These are phyloP conservation scores for Zaprionus bogoriensis DNA, from an alignment of 2,888 invertebrate species.

Conservation along the genomic window DNA sequence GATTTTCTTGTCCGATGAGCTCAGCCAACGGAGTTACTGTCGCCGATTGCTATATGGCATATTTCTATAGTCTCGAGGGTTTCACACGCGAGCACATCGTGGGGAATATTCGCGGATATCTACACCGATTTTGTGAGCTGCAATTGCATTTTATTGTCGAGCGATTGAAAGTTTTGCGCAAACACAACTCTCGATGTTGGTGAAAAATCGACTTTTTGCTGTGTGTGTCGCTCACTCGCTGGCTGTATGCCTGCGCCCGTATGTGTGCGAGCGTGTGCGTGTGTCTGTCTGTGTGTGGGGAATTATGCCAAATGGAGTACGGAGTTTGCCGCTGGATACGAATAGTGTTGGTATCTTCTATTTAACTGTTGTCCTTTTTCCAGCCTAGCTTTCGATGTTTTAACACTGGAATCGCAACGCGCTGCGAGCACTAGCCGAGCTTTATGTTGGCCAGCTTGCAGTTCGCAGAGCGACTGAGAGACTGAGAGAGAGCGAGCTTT, in stretches of 20 bases:
- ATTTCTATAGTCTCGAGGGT: too few relatives aligned
- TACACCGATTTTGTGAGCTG: slow-evolving; percentile 11
- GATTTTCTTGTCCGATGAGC: slow-evolving; percentile 63
- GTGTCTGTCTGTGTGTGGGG: slow-evolving; percentile 53
- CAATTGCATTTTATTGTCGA: slow-evolving; percentile 36
- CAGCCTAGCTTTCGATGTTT: slow-evolving; percentile 73
- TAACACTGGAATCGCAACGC: slow-evolving; percentile 60
- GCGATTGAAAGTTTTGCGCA: slow-evolving; percentile 70
- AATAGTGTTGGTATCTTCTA: slow-evolving; percentile 79
- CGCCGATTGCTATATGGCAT: not conserved
- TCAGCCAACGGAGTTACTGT: slow-evolving; percentile 47
- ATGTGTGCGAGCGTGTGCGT: not conserved
- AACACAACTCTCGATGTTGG: slow-evolving; percentile 66
- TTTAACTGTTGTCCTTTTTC: slow-evolving; percentile 74
- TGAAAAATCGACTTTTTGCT: slow-evolving; percentile 76
- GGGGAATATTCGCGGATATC: not conserved
- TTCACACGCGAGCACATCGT: slow-evolving; percentile 28
- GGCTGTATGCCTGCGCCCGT: slow-evolving; percentile 9
- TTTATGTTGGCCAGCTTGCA: not conserved
- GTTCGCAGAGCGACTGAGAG: not conserved
- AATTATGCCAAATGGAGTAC: slow-evolving; percentile 70
- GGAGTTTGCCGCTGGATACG: slow-evolving; percentile 63
- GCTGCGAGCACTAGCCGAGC: not conserved
- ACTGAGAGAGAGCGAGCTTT: not conserved
- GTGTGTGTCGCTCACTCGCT: slow-evolving; percentile 9